phyloP scores from a whole-genome alignment of 1,140 invertebrate genomes.

The Heliconius eleuchia region DNA sequence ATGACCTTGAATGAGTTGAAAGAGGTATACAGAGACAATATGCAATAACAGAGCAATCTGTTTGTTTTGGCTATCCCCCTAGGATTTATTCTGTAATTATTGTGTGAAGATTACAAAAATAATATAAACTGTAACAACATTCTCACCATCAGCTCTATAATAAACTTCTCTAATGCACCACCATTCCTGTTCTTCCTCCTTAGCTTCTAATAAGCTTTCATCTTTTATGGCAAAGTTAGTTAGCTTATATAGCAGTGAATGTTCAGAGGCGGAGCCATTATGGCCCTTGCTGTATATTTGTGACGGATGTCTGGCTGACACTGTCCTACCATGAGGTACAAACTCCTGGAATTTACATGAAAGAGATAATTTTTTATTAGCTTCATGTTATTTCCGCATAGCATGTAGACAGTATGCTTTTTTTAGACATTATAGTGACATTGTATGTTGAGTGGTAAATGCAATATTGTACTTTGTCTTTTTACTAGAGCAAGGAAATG shows the following conservation, averaged over 20 bases:
- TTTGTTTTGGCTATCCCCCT: too few relatives aligned
- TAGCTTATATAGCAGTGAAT: conserved; percentile 86
- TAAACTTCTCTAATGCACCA: conserved; percentile 85
- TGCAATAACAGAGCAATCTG: too few relatives aligned
- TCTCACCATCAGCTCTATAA: conserved; percentile 60
- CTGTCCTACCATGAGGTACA: conserved; percentile 92
- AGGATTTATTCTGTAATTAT: too few relatives aligned
- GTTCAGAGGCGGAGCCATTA: conserved; percentile 74
- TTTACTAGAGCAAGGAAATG: too few relatives aligned
- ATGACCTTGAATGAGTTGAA: too few relatives aligned
- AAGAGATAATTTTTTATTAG: not conserved
- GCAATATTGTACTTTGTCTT: too few relatives aligned
- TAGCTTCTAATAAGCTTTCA: conserved; percentile 72
- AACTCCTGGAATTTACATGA: conserved; percentile 86
- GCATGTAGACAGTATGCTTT: too few relatives aligned
- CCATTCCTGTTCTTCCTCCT: conserved; percentile 83
- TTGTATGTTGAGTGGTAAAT: too few relatives aligned
- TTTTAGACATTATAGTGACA: too few relatives aligned
- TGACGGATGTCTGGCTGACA: conserved; percentile 90
- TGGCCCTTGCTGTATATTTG: conserved; percentile 71
- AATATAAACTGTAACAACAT: not conserved
- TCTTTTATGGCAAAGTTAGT: conserved; percentile 88
- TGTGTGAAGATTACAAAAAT: too few relatives aligned
- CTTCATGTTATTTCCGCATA: too few relatives aligned
- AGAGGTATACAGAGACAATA: too few relatives aligned